Conservation (phyloP, 2,113 vertebrate species). For the Microtus oregoni region DNA sequence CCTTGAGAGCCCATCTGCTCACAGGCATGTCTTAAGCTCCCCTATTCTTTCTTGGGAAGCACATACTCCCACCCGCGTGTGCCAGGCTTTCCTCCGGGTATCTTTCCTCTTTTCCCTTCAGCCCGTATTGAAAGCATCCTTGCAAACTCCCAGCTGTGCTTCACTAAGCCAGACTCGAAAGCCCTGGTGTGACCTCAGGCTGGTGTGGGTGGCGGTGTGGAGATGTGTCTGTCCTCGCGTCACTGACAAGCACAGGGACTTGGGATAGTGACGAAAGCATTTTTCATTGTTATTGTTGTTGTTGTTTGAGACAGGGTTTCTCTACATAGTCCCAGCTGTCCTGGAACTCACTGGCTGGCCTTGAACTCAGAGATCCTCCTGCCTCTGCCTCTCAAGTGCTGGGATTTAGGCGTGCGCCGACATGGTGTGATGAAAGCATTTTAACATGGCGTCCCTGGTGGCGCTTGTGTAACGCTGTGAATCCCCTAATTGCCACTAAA, state of each 20-base stretch:
- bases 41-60: not conserved
- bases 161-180: not conserved
- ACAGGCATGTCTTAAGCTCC: not conserved
- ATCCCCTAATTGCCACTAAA: not conserved
- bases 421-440: not conserved
- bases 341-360: not conserved
- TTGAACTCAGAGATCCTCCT: not conserved
- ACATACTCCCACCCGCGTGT: accelerated
- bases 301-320: not conserved
- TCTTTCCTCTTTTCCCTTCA: not conserved
- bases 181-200: not conserved
- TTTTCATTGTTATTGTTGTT: not conserved
- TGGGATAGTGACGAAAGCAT: too few relatives aligned
- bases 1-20: not conserved
- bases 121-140: not conserved
- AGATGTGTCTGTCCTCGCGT: not conserved
- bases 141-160: not conserved
- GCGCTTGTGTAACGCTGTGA: too few relatives aligned
- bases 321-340: not conserved
- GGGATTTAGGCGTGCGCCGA: not conserved
- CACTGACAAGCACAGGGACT: not conserved
- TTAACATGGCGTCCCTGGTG: not conserved
- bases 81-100: not conserved
- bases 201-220: not conserved
- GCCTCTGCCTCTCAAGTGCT: not conserved